Base-by-base conservation (phyloP, 2,797 vertebrate species). In the Sciurus carolinensis region DNA sequence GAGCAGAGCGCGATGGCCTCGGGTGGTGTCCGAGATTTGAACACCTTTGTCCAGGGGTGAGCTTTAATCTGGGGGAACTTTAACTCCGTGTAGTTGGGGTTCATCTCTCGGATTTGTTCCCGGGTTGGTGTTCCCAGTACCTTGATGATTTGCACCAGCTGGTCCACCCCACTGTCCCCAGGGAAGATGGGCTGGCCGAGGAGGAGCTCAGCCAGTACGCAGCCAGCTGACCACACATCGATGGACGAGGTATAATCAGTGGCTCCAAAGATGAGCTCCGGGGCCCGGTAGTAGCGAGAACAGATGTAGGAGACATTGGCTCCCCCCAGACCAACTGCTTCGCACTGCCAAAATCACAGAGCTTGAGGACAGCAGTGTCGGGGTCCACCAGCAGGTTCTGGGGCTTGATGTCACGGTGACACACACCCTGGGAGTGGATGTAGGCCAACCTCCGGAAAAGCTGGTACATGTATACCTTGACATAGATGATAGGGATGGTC, bases 51-150 rank as follows among this genome's bases (percentile, higher is more conserved):
- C 99, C 99, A 99, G 89, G 99, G 99, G 97, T 99, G 99, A 97
- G 99, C 99, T 99, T 99, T 99, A 98, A 99, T 99, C 98, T 99
- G 99, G 94, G 99, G 99, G 96, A 99, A 99, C 98, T 99, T 99
- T 98, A 99, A 99, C 98, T 99, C 99, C 96, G 99, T 99, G 97
- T 99, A 99, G 98, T 99, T 99, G 28, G 99, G 99, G 98, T 99
- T 99, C 99, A 99, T 99, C 98, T 99, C 99, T 96, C 99, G 98
- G 96, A 99, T 99, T 98, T 99, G 99, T 98, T 99, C 99, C 98
- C 99, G 99, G 59, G 99, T 99, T 54, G 99, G 99, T 77, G 99
- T 99, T 97, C 99, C 99, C 98, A 99, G 98, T 98, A 99, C 99
- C 99, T 99, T 99, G 97, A 99, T 99, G 97, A 99, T 99, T 98